Evolutionary conservation across 2,113 vertebrate species (phyloP).

Genomic region (Gymnogyps californianus): DNA sequence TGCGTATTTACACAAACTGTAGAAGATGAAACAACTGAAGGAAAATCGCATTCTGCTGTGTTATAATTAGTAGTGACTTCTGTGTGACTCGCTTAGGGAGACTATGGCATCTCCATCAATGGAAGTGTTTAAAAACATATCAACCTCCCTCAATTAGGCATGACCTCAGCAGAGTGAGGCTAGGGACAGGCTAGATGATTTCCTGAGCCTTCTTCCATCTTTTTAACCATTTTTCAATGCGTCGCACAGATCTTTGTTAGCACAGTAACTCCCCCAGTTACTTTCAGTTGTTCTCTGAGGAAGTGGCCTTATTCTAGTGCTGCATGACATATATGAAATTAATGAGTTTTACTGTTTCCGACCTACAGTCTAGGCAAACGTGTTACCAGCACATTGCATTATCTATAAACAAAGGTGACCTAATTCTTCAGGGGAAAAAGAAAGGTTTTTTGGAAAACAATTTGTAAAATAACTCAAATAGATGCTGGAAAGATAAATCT

Average conservation of each 20-base stretch:
- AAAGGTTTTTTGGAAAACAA: not conserved
- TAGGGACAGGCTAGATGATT: not conserved
- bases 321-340: not conserved
- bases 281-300: not conserved
- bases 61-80: not conserved
- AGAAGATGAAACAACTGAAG: not conserved
- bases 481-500: not conserved
- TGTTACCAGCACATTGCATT: accelerated
- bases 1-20: not conserved
- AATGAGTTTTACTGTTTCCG: not conserved
- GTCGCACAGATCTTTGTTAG: not conserved
- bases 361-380: not conserved
- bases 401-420: not conserved
- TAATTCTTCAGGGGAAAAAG: accelerated
- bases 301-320: not conserved
- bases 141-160: not conserved
- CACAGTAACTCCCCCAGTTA: not conserved
- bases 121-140: not conserved
- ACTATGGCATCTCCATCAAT: not conserved
- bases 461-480: not conserved
- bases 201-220: not conserved
- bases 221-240: not conserved
- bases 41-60: not conserved
- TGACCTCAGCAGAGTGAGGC: not conserved
- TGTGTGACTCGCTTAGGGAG: not conserved